phyloP scores from a whole-genome alignment of 1,140 invertebrate genomes.

The Leptonema lineaticorne region DNA sequence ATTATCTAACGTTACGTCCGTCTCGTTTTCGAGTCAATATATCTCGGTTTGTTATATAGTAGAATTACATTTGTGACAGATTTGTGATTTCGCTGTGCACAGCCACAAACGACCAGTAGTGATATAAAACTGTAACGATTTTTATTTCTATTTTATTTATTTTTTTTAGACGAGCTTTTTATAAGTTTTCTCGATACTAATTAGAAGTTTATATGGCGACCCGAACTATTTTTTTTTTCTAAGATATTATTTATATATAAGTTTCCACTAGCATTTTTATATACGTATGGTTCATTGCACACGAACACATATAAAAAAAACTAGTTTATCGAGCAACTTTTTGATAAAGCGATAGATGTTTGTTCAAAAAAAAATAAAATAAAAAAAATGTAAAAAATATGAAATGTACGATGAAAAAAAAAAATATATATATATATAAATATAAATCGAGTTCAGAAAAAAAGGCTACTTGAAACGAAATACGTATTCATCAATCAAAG shows the following conservation, averaged over 20 bases:
- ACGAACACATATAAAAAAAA: neutral
- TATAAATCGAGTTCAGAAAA: no score
- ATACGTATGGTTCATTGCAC: neutral
- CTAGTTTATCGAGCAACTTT: conserved; percentile 18
- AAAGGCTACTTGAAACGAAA: neutral
- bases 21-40: conserved; percentile 19
- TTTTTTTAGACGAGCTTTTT: neutral
- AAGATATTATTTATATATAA: neutral
- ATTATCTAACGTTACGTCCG: neutral
- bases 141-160: conserved; percentile 1
- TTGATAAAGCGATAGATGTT: conserved; percentile 15
- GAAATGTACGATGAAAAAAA: no score
- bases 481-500: conserved; percentile 20
- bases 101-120: no score
- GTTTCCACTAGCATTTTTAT: neutral
- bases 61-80: conserved; percentile 29
- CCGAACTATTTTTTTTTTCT: conserved; percentile 12
- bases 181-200: conserved; percentile 24
- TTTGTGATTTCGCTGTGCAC: conserved; percentile 31
- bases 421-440: no score
- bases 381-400: no score
- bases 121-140: conserved; percentile 28
- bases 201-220: conserved; percentile 23
- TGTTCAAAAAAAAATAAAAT: neutral
- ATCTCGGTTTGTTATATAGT: conserved; percentile 25